Evolutionary conservation across 1,140 invertebrate genomes (phyloP).

Genomic region (Lepidurus packardi): DNA sequence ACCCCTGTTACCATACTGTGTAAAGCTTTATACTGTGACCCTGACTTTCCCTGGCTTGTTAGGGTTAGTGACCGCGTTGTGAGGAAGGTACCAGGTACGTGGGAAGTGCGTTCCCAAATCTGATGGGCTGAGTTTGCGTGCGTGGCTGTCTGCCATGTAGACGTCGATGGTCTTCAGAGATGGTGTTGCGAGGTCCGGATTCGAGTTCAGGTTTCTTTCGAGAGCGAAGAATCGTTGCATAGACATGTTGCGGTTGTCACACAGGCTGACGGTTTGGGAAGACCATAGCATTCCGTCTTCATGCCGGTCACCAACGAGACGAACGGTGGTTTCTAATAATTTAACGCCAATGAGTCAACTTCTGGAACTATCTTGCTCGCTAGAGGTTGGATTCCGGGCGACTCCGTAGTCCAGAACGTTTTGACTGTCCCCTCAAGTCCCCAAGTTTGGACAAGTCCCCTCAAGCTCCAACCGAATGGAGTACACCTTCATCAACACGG

Average conservation of each 20-base stretch:
- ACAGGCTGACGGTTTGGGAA: slow-evolving; percentile 24
- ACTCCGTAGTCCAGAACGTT: slow-evolving; percentile 28
- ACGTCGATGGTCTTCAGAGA: slow-evolving; percentile 28
- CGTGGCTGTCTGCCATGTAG: slow-evolving; percentile 26
- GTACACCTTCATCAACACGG: too few species aligned
- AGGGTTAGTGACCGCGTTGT: slow-evolving; percentile 35
- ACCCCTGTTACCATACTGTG: too few species aligned
- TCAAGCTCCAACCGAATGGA: background rate
- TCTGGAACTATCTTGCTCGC: background rate
- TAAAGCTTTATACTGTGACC: too few species aligned
- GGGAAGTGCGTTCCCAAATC: background rate
- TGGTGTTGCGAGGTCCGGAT: background rate
- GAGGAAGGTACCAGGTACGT: slow-evolving; percentile 37
- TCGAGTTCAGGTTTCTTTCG: slow-evolving; percentile 30
- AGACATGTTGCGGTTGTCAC: slow-evolving; percentile 25
- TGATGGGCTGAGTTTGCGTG: slow-evolving; percentile 11
- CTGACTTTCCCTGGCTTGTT: slow-evolving; percentile 33
- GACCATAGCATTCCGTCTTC: slow-evolving; percentile 35
- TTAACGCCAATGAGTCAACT: slow-evolving; percentile 24
- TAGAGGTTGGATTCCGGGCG: slow-evolving; percentile 27
- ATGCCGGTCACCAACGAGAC: slow-evolving; percentile 30
- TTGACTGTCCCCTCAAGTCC: slow-evolving; percentile 20
- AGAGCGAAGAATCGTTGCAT: slow-evolving; percentile 4
- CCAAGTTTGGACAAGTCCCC: background rate
- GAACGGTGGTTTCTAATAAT: slow-evolving; percentile 29